Evolutionary conservation across 92 coral and sea anemone species (phyloP), one percentile per base, ranked within the genome.

Genomic region (Zoanthus solanderi): DNA sequence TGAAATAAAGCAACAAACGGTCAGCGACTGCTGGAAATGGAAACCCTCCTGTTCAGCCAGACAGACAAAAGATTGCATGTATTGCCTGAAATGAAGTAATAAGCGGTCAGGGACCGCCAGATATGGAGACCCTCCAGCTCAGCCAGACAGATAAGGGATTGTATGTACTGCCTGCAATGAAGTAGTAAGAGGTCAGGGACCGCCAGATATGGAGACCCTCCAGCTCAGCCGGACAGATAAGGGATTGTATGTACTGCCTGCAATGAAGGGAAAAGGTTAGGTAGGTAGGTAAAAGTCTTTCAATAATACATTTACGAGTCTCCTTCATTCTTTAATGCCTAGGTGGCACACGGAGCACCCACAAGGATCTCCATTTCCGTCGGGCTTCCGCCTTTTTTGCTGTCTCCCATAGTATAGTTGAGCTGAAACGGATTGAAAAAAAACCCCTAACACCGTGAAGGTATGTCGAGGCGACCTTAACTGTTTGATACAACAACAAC

Each of bases 41-140:
- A 96, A 92, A 13, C 95, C 94, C 75, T 95, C 99, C 46, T 95
- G 90, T 71, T 96, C 99, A 12, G 99, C 95, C 79, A 96, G 92
- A 86, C 93, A 96, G 29, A 94, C 93, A 53, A 96, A 87, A 16
- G 96, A 91, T 84, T 92, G 92, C 99, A 95, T 96, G 92, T 96
- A 94, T 56, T 95, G 96, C 18, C 98, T 95, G 89, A 8, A 50
- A 47, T 5, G 37, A 67, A 71, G 66, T 45, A 57, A 15, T 9
- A 14, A 66, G 37, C 34, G 32, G 9, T 61, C 15, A 56, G 85
- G 2, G 97, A 89, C 83, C 95, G 99, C 77, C 90, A 92, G 28
- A 95, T 93, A 84, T 96, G 98, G 37, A 96, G 93, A 9, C 95
- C 93, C 75, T 93, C 98, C 46, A 95, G 90, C 72, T 96, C 99